A percentile compares a stretch with the other conserved stretches of the same genome.
Evolutionary conservation across 2,888 invertebrate genomes (phyloP).

Genomic region (Melinopterus prodromus): DNA sequence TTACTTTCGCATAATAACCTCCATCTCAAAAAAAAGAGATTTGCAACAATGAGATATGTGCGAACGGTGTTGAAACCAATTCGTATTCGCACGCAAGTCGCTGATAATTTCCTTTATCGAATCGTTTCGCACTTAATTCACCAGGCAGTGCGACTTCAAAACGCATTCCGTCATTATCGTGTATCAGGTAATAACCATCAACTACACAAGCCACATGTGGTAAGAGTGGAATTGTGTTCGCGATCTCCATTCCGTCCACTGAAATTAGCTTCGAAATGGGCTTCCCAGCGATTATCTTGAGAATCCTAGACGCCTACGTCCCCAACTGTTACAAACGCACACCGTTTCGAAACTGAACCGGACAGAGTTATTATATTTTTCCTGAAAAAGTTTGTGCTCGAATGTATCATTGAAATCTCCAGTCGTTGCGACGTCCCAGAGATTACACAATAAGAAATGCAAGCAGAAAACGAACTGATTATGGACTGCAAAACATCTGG

Average conservation of each 20-base stretch:
- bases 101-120: background rate
- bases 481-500: background rate
- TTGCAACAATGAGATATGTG: background rate
- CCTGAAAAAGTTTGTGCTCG: background rate
- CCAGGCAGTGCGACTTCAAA: background rate
- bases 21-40: background rate
- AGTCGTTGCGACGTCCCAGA: no score
- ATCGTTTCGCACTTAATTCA: conserved; percentile 4
- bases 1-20: background rate
- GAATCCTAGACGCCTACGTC: background rate
- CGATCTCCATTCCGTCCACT: background rate
- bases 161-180: background rate
- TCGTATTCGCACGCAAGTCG: background rate
- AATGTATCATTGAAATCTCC: no score
- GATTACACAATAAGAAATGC: no score
- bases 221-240: background rate
- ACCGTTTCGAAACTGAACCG: background rate
- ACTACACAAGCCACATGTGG: background rate
- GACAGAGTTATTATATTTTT: background rate
- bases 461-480: no score
- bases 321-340: background rate
- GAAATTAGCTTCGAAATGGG: background rate
- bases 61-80: background rate
- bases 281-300: background rate
- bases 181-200: background rate